These are phyloP conservation scores for Cromileptes altivelis DNA, from an alignment of 2,113 vertebrate species.

Conservation along the genomic window DNA sequence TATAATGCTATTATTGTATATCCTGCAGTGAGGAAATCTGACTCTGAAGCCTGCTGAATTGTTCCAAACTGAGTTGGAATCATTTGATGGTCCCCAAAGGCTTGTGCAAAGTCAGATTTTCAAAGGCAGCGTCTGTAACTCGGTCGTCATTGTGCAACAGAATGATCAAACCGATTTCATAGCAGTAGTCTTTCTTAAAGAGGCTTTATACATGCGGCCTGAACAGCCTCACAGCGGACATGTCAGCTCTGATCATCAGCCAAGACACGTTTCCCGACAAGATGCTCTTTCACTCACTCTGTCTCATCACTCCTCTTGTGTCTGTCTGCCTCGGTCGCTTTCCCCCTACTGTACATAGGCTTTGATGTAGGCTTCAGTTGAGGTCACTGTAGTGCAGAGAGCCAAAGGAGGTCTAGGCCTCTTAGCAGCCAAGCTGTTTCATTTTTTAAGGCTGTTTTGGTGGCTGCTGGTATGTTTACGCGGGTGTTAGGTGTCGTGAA, in stretches of 20 bases:
- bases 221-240: neutral
- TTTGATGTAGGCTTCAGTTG: constrained; percentile 51
- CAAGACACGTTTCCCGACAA: neutral
- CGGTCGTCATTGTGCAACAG: neutral
- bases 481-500: constrained; percentile 37
- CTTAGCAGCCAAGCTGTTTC: constrained; percentile 54
- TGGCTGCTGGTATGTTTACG: constrained; percentile 49
- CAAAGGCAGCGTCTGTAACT: neutral
- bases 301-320: neutral
- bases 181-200: neutral
- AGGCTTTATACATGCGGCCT: neutral
- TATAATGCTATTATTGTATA: neutral
- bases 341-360: constrained; percentile 18
- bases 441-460: constrained; percentile 58
- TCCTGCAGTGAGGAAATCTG: neutral
- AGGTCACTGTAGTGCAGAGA: constrained; percentile 48
- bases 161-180: neutral
- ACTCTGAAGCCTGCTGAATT: neutral
- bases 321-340: neutral
- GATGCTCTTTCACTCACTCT: neutral
- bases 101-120: neutral
- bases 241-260: neutral
- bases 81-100: neutral
- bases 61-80: neutral
- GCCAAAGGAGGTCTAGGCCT: constrained; percentile 54